Conservation (phyloP, 2,888 invertebrate genomes). For the Epistrophe grossulariae region DNA sequence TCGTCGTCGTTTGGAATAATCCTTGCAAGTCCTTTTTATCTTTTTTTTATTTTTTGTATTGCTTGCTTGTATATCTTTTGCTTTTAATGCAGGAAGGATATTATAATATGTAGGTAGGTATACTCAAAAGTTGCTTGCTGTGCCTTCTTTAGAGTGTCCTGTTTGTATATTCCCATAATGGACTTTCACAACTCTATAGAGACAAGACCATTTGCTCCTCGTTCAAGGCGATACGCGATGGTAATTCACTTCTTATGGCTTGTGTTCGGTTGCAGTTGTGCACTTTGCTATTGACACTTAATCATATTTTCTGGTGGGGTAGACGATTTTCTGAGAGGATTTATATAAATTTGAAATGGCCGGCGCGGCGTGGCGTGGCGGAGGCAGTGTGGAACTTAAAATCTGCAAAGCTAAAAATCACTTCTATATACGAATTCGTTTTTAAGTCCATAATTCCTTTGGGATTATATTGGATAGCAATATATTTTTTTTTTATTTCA, state of each 20-base stretch:
- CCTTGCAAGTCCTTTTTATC: slow-evolving; percentile 38
- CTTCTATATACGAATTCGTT: slow-evolving; percentile 16
- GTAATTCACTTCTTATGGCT: slow-evolving; percentile 12
- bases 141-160: slow-evolving; percentile 16
- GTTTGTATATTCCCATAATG: slow-evolving; percentile 54
- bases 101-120: too few species aligned
- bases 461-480: slow-evolving; percentile 3
- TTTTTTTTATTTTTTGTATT: slow-evolving; percentile 21
- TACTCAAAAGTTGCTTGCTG: slow-evolving; percentile 1
- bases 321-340: not conserved
- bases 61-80: slow-evolving; percentile 28
- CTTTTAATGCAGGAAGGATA: slow-evolving; percentile 27
- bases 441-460: slow-evolving; percentile 9
- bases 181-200: slow-evolving; percentile 23
- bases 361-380: too few species aligned
- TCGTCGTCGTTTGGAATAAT: slow-evolving; percentile 28
- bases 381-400: slow-evolving; percentile 2
- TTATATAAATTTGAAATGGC: slow-evolving; percentile 9
- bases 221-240: slow-evolving; percentile 7
- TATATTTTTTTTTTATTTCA: not conserved
- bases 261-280: slow-evolving; percentile 28
- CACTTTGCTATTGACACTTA: slow-evolving; percentile 52
- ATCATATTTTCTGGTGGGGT: slow-evolving; percentile 45
- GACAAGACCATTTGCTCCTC: slow-evolving; percentile 30
- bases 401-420: slow-evolving; percentile 25